These are phyloP conservation scores for Otolemur crassicaudatus DNA, from an alignment of 2,797 vertebrate species.

Conservation along the genomic window DNA sequence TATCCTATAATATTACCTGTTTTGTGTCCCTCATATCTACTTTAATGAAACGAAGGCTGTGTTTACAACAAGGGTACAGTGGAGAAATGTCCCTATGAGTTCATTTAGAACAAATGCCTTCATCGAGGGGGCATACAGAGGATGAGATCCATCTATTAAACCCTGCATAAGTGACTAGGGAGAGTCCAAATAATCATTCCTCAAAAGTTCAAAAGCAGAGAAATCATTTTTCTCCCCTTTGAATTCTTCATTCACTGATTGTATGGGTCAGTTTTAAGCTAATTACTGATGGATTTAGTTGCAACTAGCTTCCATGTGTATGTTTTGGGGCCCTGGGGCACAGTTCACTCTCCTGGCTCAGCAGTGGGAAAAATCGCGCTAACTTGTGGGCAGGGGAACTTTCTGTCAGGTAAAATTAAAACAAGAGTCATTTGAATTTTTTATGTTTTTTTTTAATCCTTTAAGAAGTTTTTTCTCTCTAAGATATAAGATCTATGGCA, in stretches of 20 bases:
- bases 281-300: not conserved
- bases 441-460: not conserved
- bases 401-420: constrained; percentile 39
- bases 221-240: not conserved
- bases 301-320: not conserved
- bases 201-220: not conserved
- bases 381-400: not conserved
- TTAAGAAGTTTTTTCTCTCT: constrained; percentile 33
- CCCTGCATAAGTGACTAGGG: not conserved
- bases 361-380: not conserved
- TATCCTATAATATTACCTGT: not conserved
- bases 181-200: not conserved
- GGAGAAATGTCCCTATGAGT: not conserved
- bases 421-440: not conserved
- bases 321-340: not conserved
- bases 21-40: not conserved
- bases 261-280: not conserved
- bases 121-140: not conserved
- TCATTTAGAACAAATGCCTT: constrained; percentile 54
- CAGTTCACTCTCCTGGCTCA: not conserved
- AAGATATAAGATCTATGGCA: not conserved
- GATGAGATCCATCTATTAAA: not conserved
- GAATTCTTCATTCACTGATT: not conserved
- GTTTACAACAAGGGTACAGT: not conserved
- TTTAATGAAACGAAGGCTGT: constrained; percentile 24